Percentiles rank a stretch among this genome's conserved stretches.
These are phyloP conservation scores for Argentina silus DNA, from an alignment of 2,797 vertebrate species.

Conservation along the genomic window DNA sequence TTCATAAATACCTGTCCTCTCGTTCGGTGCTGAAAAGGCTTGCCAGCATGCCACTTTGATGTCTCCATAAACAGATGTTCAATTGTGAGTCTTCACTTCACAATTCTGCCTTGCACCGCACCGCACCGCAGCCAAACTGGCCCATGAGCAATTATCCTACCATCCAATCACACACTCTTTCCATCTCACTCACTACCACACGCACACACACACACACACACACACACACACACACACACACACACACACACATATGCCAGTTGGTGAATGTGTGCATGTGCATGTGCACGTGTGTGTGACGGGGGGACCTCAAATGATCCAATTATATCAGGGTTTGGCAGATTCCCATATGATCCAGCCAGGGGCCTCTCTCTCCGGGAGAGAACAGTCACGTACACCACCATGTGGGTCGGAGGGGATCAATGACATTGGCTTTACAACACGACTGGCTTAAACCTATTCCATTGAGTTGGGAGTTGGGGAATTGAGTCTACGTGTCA, in stretches of 20 bases:
- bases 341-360: background rate
- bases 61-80: slow-evolving; percentile 28
- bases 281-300: background rate
- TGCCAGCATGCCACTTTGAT: slow-evolving; percentile 27
- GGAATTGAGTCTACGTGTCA: background rate
- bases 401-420: background rate
- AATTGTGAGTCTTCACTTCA: slow-evolving; percentile 13
- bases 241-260: background rate
- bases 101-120: background rate
- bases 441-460: background rate
- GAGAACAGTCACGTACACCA: background rate
- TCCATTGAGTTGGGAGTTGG: background rate
- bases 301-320: slow-evolving; percentile 13
- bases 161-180: slow-evolving; percentile 26
- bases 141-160: slow-evolving; percentile 16
- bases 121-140: background rate
- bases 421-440: slow-evolving; percentile 1
- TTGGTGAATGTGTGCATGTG: background rate
- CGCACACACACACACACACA: background rate
- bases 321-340: slow-evolving; percentile 20
- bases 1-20: slow-evolving; percentile 22
- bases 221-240: background rate
- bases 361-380: background rate
- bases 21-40: slow-evolving; percentile 4
- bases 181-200: background rate